Evolutionary conservation across 2,113 vertebrate species (phyloP).

Genomic region (Plecotus auritus): DNA sequence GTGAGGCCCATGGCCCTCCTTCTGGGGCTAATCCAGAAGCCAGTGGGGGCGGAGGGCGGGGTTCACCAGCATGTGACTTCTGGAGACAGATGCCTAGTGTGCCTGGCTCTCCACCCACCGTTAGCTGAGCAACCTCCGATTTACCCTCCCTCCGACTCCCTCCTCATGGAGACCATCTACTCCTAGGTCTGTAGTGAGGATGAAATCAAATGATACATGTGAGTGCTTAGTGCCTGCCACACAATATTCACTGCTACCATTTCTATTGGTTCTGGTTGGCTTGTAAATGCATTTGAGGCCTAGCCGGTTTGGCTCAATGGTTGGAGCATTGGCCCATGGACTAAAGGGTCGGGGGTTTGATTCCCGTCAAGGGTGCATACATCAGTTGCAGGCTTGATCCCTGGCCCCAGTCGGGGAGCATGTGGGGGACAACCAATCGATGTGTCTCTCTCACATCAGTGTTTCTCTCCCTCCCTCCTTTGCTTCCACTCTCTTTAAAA

Average conservation of each 20-base stretch:
- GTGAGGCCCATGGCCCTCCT: background rate
- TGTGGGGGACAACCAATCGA: too few relatives aligned
- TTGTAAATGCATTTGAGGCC: background rate
- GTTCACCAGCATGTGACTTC: background rate
- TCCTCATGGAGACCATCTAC: background rate
- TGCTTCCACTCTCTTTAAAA: too few relatives aligned
- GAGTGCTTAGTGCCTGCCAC: background rate
- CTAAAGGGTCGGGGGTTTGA: too few relatives aligned
- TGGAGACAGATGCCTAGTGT: background rate
- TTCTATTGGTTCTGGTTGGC: background rate
- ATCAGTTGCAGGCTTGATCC: too few relatives aligned
- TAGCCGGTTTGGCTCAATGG: too few relatives aligned
- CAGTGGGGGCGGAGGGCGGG: too few relatives aligned
- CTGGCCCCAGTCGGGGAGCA: too few relatives aligned
- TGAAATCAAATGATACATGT: background rate
- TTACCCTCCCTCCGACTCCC: background rate
- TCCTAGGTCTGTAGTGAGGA: background rate
- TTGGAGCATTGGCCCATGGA: too few relatives aligned
- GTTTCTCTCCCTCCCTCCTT: too few relatives aligned
- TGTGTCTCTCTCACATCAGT: too few relatives aligned
- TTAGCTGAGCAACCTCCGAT: background rate
- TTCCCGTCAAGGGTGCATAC: too few relatives aligned
- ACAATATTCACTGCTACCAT: rapidly evolving
- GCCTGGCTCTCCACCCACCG: background rate
- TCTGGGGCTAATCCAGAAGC: background rate